Base-by-base conservation (phyloP, 2,113 vertebrate genomes). In the Nestor notabilis region DNA sequence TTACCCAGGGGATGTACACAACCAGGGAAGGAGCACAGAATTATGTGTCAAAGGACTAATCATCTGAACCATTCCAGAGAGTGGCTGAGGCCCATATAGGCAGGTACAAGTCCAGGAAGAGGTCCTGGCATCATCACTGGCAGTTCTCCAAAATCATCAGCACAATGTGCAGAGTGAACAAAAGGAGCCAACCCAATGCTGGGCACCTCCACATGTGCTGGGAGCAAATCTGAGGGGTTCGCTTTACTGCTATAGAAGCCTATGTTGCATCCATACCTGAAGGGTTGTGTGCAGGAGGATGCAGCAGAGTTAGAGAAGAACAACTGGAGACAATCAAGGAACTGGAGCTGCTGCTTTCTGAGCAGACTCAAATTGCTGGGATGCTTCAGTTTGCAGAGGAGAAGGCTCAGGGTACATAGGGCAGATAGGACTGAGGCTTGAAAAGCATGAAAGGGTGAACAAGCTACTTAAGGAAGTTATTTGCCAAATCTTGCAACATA, bases 41-140 rank as follows among this genome's bases (percentile, higher is more conserved):
- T 17, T 31, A 25, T 0, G 0, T 52, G 21, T 11, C 2, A 1
- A 83, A 37, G 29, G 10, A 37, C 15, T 21, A 18, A 49, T 35
- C 23, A 50, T 5, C 68, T 35, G 53, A 91, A 50, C 13, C 24
- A 33, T 18, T 29, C 16, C 35, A 47, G 60, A 41, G 21, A 37
- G 28, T 5, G 4, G 9, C 27, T 56, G 52, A 77, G 43, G 9
- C 17, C 28, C 47, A 81, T 39, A 68, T 0, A 43, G 27, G 6
- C 24, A 76, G 33, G 6, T 19, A 17, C 39, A 41, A 35, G 20
- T 37, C 28, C 41, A 53, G 19, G 4, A 61, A n/a, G 18, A 49
- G 21, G 3, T 75, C 47, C 47, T 83, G 27, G 8, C 18, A 31
- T 39, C 27, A 72, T 31, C 3, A 3, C 49, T 56, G 49, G 41